Evolutionary conservation across 2,113 vertebrate genomes (phyloP), one percentile per base, ranked within the genome.

Genomic region (Gopherus flavomarginatus): DNA sequence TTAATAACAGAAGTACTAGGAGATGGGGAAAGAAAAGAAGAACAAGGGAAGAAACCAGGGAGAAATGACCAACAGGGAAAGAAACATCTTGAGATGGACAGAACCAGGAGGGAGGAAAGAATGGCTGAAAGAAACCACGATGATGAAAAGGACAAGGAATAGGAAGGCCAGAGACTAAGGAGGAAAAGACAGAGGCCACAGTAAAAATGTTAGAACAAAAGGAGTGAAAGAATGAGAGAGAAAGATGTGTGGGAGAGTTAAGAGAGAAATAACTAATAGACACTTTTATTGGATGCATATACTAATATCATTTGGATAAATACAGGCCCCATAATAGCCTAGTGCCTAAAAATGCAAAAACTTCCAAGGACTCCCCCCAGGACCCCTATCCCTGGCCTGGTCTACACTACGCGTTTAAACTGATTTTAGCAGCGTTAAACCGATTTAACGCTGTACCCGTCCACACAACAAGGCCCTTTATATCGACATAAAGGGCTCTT

Each of bases 191-290:
- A 42, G 65, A 81, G 13, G 10, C 8, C 13, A 54, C 85, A 3
- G 44, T 26, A 6, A 87, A 91, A 59, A 29, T 3, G 59, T 3
- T 7, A 83, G 3, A 87, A 2, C 13, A 72, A 79, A 94, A 88
- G 0, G 4, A 19, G n/a, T 69, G 17, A 69, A 69, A n/a, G 14
- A 82, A 44, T 12, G 83, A 8, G 0, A 53, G 0, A 5, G 2
- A 17, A 12, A 85, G 4, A 47, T 81, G 13, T 81, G n/a, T 38
- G 9, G 7, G 53, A n/a, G 78, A 35, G 35, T 21, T 21, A 81
- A 81, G 22, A 54, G 6, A 38, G 21, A 24, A n/a, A 81, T 38
- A 53, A 81, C 47, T 91, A 90, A 89, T 47, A 50, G 81, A 90
- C 62, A 53, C 49, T 29, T 35, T 87, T 87, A 53, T 2, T 44